Base-by-base conservation (phyloP, 1,140 invertebrate species). In the Drosophila leontia region DNA sequence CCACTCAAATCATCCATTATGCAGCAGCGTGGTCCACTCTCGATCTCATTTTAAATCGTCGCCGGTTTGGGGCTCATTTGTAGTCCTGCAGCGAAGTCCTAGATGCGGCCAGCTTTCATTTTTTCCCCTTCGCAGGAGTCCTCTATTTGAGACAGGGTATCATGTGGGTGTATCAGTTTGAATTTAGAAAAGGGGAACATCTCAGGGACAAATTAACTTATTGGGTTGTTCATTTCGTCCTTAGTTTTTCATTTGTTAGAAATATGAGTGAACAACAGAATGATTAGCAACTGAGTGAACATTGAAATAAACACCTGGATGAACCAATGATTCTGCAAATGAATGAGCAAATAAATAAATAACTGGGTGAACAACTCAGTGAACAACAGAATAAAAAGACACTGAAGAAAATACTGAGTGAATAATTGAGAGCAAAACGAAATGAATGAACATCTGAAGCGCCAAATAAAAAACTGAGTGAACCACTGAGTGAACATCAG, bases 1-100 rank as follows among this genome's bases (percentile, higher is more conserved):
- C 51, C 37, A 57, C 65, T 50, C 53, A 42, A 72, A 50, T 74
- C 68, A 72, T 74, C 53, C 45, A 74, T 72, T 74, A 74, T 74
- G 45, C 55, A 72, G 23, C 37, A 60, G 32, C 37, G 32, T 47
- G 37, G 45, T 23, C 69, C 69, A 71, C 67, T 71, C 53, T 71
- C 64, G 68, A 71, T 72, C 53, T 72, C 69, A 42, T 59, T 59
- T 72, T 59, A 72, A 72, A 72, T 60, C 53, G 50, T 48, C 37
- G 51, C 34, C 39, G 44, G 29, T 26, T 59, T 60, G 26, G 45
- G 63, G 39, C 67, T 72, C 45, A 74, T 72, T 74, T 74, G 55
- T 74, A 74, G 67, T 74, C 67, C 29, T 44, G 19, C 29, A 37
- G 45, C 68, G 4, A 51, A 42, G 35, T 71, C 23, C 53, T 71